Evolutionary conservation across 2,113 vertebrate genomes (phyloP), one percentile per base, ranked within the genome.

Genomic region (Chionomys nivalis): DNA sequence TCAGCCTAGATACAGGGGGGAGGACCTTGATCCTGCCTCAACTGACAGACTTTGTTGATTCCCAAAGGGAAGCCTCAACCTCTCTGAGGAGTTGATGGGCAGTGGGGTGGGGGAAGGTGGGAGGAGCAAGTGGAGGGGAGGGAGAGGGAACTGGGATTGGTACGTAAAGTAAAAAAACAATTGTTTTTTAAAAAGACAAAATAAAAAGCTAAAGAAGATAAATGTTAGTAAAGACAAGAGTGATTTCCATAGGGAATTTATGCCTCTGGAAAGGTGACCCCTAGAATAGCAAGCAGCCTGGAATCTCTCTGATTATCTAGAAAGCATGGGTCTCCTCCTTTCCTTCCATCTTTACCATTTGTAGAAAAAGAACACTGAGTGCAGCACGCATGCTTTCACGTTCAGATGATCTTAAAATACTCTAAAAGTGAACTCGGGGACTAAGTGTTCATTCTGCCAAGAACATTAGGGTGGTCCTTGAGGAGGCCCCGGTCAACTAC

Each of bases 221-320:
- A 63, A 75, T 81, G 63, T 85, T 82, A 79, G 24, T 72, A 66
- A 95, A 90, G 94, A 81, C 23, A 47, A 83, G 21, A 65, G 58
- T 73, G 76, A 83, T 79, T 96, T 94, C 92, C 85, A 87, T 52
- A 94, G 28, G 63, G n/a, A 76, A 42, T 68, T 89, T 81, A 66
- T 90, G 63, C 17, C 10, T 47, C 75, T 36, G 61, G 75, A 72
- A 39, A 31, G 82, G 13, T 33, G 68, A 72, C 68, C 26, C 44
- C 31, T 49, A 89, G 65, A 55, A 47, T 17, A 6, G 31, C 36
- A 70, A 11, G 1, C 28, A 26, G 44, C 8, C 88, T n/a, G 47
- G 72, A 81, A 89, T 63, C 44, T 31, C 79, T 23, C n/a, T 87
- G 91, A 86, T 42, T 44, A 49, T 13, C 13, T 90, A 83, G 86